Conservation (phyloP, 2,113 vertebrate species). For the Melanostigma gelatinosum region DNA sequence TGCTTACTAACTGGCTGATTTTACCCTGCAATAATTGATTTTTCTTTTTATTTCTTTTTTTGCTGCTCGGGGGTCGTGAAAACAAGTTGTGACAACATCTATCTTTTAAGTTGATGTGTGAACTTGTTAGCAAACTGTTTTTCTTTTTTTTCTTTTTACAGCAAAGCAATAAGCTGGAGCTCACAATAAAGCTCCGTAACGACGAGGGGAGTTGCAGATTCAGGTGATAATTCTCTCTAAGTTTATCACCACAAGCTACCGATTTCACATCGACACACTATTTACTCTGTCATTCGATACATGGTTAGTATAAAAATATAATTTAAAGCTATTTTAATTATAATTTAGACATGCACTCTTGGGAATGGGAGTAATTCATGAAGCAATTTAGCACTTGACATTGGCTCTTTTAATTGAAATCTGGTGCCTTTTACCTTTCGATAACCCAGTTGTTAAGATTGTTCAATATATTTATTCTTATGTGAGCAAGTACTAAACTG, state of each 20-base stretch:
- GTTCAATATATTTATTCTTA: neutral
- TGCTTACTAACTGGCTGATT: constrained; percentile 13
- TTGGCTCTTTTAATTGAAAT: neutral
- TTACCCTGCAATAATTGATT: neutral
- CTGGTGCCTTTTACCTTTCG: neutral
- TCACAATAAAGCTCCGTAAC: neutral
- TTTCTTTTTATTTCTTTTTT: neutral
- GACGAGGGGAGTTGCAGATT: neutral
- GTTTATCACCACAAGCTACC: neutral
- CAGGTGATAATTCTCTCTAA: neutral
- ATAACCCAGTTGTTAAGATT: neutral
- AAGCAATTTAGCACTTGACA: neutral
- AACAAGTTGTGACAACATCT: neutral
- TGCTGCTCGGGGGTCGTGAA: neutral
- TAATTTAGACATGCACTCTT: neutral
- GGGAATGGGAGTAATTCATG: neutral
- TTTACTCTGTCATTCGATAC: neutral
- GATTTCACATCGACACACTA: neutral
- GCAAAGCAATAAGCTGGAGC: neutral
- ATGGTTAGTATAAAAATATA: neutral
- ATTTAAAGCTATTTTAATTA: neutral
- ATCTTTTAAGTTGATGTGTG: neutral
- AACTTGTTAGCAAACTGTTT: neutral
- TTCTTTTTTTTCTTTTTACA: neutral
- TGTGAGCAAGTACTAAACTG: neutral